phyloP scores from a whole-genome alignment of 2,888 invertebrate species.

The Hydriomena furcata region DNA sequence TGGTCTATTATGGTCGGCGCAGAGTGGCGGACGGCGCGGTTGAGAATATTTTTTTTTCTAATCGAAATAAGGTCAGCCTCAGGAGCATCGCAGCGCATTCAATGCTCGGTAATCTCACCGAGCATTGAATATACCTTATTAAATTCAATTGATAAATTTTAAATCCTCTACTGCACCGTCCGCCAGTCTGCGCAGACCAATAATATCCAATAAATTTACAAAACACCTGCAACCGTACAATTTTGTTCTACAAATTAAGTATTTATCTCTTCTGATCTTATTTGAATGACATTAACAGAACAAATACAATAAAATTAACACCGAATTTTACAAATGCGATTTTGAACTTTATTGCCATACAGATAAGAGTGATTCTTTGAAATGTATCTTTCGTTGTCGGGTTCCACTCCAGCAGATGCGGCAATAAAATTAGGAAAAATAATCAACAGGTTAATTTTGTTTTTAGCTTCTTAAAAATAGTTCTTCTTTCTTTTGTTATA shows the following conservation, averaged over 20 bases:
- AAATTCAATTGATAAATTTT: no score
- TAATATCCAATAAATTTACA: constrained; percentile 20
- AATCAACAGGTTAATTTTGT: constrained; percentile 20
- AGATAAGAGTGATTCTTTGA: background rate
- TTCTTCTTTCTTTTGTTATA: background rate
- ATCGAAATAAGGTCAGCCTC: no score
- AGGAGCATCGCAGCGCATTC: no score
- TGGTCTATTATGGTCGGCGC: no score
- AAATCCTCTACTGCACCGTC: no score
- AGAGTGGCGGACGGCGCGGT: no score
- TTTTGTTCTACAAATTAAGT: constrained; percentile 25
- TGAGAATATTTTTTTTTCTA: no score
- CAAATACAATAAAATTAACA: constrained; percentile 35
- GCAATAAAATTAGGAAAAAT: constrained; percentile 30
- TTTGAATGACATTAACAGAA: constrained; percentile 19
- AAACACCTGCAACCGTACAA: constrained; percentile 26
- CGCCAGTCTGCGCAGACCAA: no score
- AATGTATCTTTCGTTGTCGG: constrained; percentile 17
- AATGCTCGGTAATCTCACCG: no score
- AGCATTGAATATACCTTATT: no score
- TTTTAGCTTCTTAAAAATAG: constrained; percentile 1
- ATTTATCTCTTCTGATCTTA: constrained; percentile 22
- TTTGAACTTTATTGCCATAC: background rate
- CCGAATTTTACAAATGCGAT: background rate
- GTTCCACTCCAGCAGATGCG: constrained; percentile 47